phyloP scores from a whole-genome alignment of 35 echinoderm and acorn worm genomes.

The Heliocidaris tuberculata region DNA sequence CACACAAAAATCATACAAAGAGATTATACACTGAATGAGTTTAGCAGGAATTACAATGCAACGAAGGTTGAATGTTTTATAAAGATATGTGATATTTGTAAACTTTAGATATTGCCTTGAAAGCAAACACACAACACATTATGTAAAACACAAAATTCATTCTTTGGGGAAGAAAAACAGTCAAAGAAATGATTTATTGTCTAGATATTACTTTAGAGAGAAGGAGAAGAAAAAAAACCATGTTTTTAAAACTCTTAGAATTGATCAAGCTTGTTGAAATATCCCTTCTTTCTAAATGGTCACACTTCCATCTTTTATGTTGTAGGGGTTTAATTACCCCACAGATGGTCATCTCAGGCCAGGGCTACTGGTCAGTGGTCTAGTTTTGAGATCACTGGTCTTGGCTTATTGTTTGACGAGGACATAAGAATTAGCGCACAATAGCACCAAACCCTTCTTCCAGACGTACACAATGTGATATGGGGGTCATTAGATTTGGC shows the following conservation, averaged over 20 bases:
- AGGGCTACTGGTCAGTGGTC: background rate
- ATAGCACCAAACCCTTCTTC: background rate
- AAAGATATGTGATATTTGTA: background rate
- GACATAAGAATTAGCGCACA: background rate
- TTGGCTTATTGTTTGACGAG: background rate
- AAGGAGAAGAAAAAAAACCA: background rate
- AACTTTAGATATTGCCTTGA: background rate
- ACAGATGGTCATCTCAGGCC: background rate
- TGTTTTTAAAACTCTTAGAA: background rate
- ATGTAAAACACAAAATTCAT: too few relatives aligned
- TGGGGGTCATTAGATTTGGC: background rate
- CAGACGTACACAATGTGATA: background rate
- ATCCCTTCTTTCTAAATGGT: background rate
- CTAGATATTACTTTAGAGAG: background rate
- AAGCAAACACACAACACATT: background rate
- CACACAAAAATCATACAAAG: too few relatives aligned
- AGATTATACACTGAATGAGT: too few relatives aligned
- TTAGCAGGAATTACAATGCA: too few relatives aligned
- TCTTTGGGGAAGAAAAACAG: too few relatives aligned
- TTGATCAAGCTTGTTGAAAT: background rate
- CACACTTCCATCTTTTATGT: background rate
- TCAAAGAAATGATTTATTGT: background rate
- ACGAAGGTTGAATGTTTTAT: background rate
- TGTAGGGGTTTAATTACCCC: slow-evolving; percentile 26
- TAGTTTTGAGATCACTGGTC: background rate